Percentiles rank a stretch among this genome's conserved stretches.
Conservation (phyloP, 2,797 vertebrate species). For the Numenius phaeopus region DNA sequence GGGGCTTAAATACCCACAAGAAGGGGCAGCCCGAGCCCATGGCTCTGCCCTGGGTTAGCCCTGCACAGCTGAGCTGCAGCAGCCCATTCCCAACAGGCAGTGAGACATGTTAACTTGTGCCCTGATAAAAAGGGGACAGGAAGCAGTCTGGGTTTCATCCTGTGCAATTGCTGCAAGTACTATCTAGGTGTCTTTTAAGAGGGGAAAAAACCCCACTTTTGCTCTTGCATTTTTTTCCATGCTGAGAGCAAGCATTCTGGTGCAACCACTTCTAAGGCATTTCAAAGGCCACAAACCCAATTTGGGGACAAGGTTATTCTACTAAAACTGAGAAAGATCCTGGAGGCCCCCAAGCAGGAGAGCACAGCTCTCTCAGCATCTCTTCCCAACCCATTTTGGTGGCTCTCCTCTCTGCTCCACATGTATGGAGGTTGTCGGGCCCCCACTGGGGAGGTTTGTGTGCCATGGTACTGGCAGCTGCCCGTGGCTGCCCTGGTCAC, state of each 20-base stretch:
- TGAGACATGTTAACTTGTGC: neutral
- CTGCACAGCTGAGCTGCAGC: neutral
- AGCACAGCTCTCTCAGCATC: neutral
- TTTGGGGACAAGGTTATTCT: neutral
- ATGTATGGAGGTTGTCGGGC: accelerated
- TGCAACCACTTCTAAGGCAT: neutral
- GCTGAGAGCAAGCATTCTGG: neutral
- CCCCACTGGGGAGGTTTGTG: accelerated
- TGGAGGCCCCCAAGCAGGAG: neutral
- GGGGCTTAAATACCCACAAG: neutral
- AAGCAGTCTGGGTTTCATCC: neutral
- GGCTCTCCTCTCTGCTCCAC: neutral
- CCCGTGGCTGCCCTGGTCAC: neutral
- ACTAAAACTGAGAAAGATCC: neutral
- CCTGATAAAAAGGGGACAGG: neutral
- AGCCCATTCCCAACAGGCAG: accelerated
- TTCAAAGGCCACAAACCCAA: neutral
- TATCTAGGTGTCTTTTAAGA: neutral
- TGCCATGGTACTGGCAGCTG: accelerated
- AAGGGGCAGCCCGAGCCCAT: neutral
- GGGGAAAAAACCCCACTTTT: neutral
- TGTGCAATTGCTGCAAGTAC: neutral
- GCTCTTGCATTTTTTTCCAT: neutral
- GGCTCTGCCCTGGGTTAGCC: neutral
- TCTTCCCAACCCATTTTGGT: accelerated